Evolutionary conservation across 1,140 invertebrate species (phyloP).

Genomic region (Nylanderia fulva): DNA sequence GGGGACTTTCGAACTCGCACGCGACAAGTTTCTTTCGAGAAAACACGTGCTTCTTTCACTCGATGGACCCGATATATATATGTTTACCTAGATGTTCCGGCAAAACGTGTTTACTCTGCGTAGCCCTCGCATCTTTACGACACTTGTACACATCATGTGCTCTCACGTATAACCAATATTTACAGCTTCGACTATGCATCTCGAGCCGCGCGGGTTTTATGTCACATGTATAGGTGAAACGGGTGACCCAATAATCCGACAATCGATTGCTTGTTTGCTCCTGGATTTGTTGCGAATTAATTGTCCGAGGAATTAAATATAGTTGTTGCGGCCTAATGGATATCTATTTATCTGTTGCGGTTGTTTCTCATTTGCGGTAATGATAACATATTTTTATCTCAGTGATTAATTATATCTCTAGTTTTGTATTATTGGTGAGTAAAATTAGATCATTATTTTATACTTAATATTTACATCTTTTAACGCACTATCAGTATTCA

Average conservation of each 20-base stretch:
- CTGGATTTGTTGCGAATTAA: constrained; percentile 8
- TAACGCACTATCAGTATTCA: neutral
- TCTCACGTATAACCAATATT: constrained; percentile 62
- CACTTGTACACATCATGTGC: constrained; percentile 29
- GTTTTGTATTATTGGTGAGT: neutral
- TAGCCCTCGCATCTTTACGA: constrained; percentile 65
- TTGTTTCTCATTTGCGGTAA: neutral
- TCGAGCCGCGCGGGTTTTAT: constrained; percentile 29
- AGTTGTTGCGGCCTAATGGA: neutral
- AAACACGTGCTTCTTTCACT: constrained; percentile 66
- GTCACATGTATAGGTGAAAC: constrained; percentile 1
- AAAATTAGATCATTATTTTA: neutral
- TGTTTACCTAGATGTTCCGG: constrained; percentile 73
- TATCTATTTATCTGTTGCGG: neutral
- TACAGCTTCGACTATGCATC: constrained; percentile 35
- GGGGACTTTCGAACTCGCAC: constrained; percentile 43
- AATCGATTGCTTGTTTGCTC: constrained; percentile 19
- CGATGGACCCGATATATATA: constrained; percentile 46
- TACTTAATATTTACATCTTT: neutral
- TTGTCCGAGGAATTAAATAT: constrained; percentile 1
- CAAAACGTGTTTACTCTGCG: constrained; percentile 64
- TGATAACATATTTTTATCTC: too few relatives aligned
- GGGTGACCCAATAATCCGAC: constrained; percentile 45
- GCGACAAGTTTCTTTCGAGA: constrained; percentile 42
- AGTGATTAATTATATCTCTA: neutral